Base-by-base conservation (phyloP, 2,888 invertebrate genomes). In the Onthophagus sagittarius region DNA sequence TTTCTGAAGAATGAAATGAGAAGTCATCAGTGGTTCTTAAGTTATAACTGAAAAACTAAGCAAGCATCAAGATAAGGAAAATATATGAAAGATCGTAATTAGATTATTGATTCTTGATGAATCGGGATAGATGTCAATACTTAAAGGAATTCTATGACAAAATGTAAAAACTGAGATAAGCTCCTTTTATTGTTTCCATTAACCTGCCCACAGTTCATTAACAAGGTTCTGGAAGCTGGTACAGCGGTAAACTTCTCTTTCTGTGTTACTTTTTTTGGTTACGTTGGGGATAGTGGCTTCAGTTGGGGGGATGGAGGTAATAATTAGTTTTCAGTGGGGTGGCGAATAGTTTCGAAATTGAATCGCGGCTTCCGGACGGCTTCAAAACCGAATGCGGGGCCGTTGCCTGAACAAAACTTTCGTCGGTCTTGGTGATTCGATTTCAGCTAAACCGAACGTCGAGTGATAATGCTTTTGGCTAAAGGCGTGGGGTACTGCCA, bases 271-370 rank as follows among this genome's bases (percentile, higher is more conserved):
- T 53, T 53, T 53, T 7, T 1, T 7, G 39, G 39, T 53, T 53
- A 11, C 39, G 11, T 53, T 53, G 39, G 39, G 39, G 39, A 11
- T 53, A 1, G 39, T 23, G 11, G 11, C 39, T 7, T 53, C 1
- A 53, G 39, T 9, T 11, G 39, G 11, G 39, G 1, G 39, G 39
- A 23, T 23, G 23, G 23, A 23, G 39, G 39, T 53, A 53, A 53
- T 73, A 73, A 73, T 73, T 73, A 71, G 73, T 73, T 73, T 71
- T n/a, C 73, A 15, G 71, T 69, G 67, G 64, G 67, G 23, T 23
- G 67, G 23, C 67, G 67, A 73, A 73, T 73, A 73, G 67, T 71
- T 73, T 73, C 67, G 63, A 71, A 73, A 73, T 73, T 63, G 71
- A 71, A 73, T 73, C 73, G 71, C 71, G 67, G 39, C 70, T 69